Evolutionary conservation across 2,113 vertebrate genomes (phyloP), one percentile per base, ranked within the genome.

Genomic region (Cromileptes altivelis): DNA sequence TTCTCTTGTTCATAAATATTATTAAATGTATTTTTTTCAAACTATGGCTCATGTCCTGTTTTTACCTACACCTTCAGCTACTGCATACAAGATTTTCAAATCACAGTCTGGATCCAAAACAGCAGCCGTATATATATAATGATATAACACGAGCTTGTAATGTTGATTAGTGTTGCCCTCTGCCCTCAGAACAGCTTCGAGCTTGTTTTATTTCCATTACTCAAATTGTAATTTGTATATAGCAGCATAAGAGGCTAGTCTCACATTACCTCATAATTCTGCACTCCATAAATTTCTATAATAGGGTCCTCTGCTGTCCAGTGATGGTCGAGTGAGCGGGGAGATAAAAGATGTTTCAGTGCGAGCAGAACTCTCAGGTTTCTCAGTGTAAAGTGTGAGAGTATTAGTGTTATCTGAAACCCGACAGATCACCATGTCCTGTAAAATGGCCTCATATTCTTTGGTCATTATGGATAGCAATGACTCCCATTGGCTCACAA

Each of bases 1-100:
- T 13, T 52, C 1, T 84, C 12, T 25, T 78, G 17, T 76, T 64
- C 9, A 19, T n/a, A 37, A 53, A 64, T 64, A 47, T 27, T 50
- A 86, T 61, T 74, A 71, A 77, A 78, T 42, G 3, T 49, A 2
- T 55, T 80, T 62, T 69, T 63, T 42, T 70, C 1, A 58, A 42
- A 61, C 52, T 13, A 25, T 11, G 5, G 6, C 15, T 55, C 10
- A 5, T 6, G 4, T 49, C 4, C 2, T 17, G 0, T 65, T 71
- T 52, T 57, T 37, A 53, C 19, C 33, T 9, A 0, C 7, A 37
- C 6, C 19, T 42, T 74, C 47, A 11, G 13, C 27, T 25, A 21
- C 64, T 13, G 47, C 49, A 4, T 14, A 45, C 18, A 21, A 64
- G 17, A 65, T 25, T 11, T 30, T n/a, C 1, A 5, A 5, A 30